A percentile compares a stretch with the other conserved stretches of the same genome.
These are phyloP conservation scores for Drosophila maculinotata DNA, from an alignment of 2,888 invertebrate species.

Conservation along the genomic window DNA sequence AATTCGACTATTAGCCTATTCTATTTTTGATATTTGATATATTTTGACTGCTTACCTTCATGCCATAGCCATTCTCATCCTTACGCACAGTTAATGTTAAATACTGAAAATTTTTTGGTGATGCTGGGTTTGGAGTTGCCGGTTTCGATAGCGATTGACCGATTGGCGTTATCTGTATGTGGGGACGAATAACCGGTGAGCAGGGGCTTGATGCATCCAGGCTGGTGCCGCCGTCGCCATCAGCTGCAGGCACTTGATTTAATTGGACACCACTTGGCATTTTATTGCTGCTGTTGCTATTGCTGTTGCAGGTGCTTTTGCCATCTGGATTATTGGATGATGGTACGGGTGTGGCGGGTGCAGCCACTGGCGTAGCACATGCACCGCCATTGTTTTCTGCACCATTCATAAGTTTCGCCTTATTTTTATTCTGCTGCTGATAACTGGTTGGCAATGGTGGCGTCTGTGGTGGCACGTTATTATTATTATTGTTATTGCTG, in stretches of 20 bases:
- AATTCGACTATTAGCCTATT: too few relatives aligned
- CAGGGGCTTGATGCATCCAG: slow-evolving; percentile 18
- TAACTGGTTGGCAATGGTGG: slow-evolving; percentile 83
- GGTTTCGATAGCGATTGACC: slow-evolving; percentile 51
- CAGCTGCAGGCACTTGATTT: slow-evolving; percentile 15
- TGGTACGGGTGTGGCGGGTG: slow-evolving; percentile 39
- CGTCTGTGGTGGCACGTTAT: slow-evolving; percentile 81
- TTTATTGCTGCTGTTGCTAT: slow-evolving; percentile 5
- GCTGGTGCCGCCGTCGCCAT: slow-evolving; percentile 28
- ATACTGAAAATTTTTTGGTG: slow-evolving; percentile 83
- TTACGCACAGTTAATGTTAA: slow-evolving; percentile 85
- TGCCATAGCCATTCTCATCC: slow-evolving; percentile 85
- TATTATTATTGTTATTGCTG: slow-evolving; percentile 54
- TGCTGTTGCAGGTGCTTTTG: slow-evolving; percentile 32
- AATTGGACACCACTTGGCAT: slow-evolving; percentile 27
- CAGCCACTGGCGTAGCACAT: slow-evolving; percentile 41
- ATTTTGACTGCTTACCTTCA: slow-evolving; percentile 82
- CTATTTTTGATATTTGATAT: too few relatives aligned
- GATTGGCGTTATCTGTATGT: slow-evolving; percentile 36
- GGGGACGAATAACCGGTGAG: slow-evolving; percentile 62
- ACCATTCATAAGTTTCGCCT: slow-evolving; percentile 81
- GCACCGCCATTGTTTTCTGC: slow-evolving; percentile 44
- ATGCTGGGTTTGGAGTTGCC: slow-evolving; percentile 61
- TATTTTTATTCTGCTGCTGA: slow-evolving; percentile 70
- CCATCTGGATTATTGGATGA: slow-evolving; percentile 38